Base-by-base conservation (phyloP, 2,888 invertebrate genomes). In the Nipponacmea schrenckii region DNA sequence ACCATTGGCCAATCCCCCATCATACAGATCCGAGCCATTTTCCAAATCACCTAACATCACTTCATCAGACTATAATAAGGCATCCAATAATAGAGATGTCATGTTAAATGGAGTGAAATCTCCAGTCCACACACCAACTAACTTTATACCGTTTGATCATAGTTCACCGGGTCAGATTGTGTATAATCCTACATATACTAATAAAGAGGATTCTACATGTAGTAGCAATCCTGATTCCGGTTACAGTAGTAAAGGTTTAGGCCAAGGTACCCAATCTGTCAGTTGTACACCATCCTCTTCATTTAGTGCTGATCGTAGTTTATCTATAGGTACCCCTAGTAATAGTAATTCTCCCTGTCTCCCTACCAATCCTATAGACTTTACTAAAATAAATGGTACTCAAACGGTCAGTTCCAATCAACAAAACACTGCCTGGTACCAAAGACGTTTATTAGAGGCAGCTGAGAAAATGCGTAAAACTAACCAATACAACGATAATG, bases 191-290 rank as follows among this genome's bases (percentile, higher is more conserved):
- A 14, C 14, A 0, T 56, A 56, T 24, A 24, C 77, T 65, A 80
- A 78, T 67, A 86, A 85, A 71, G 84, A 85, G 64, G 86, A 87
- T 72, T 83, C 86, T 12, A 77, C 77, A 0, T 77, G 79, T 20
- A 86, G 88, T 72, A 85, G 85, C 72, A 85, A 85, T 74, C 88
- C 94, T 79, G 95, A 95, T 89, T 95, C 95, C 0, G 95, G 95
- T 0, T 95, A 95, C 87, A 94, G 94, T 82, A 94, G 94, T 56
- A 93, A 94, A 84, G 64, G 64, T 64, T 67, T 68, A 5, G 67
- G 64, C 26, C 67, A 71, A n/a, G 31, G 48, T 14, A 71, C 62
- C 46, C 66, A 45, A 20, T 76, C 78, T 64, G 80, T 78, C 48
- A 82, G 80, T 62, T 74, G 79, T 65, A 86, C 85, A 2, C 84